Conservation (phyloP, 2,797 vertebrate genomes). For the Myiotriccus ornatus region DNA sequence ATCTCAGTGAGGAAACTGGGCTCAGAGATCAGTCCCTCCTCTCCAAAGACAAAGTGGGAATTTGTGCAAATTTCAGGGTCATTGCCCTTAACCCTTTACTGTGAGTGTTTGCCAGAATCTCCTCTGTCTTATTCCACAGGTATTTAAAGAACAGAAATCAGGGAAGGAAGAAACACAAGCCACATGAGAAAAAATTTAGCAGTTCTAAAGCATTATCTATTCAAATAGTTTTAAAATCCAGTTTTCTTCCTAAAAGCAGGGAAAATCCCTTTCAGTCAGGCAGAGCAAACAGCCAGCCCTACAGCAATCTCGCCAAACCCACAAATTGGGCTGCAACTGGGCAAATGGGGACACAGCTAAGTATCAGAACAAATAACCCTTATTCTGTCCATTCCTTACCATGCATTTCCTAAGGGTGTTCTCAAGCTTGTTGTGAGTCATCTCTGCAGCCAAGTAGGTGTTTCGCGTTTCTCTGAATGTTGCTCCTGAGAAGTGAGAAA, state of each 20-base stretch:
- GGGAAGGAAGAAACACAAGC: background rate
- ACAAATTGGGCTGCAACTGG: background rate
- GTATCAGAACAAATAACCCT: background rate
- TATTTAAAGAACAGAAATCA: background rate
- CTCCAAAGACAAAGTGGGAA: background rate
- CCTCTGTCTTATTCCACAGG: background rate
- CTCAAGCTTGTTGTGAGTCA: background rate
- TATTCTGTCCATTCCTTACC: background rate
- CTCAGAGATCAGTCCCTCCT: background rate
- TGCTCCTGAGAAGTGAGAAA: background rate
- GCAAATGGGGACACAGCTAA: background rate
- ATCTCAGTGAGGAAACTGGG: background rate
- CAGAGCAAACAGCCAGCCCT: background rate
- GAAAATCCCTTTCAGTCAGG: background rate
- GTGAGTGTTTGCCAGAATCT: background rate
- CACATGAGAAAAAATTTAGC: accelerated
- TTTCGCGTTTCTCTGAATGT: background rate
- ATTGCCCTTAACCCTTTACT: background rate
- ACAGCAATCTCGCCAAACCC: background rate
- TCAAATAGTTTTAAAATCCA: background rate
- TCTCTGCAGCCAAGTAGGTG: background rate
- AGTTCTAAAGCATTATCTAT: background rate
- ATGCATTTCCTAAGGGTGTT: background rate
- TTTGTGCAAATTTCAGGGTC: background rate
- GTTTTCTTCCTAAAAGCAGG: background rate